Base-by-base conservation (phyloP, 1,140 invertebrate genomes). In the Anadara kagoshimensis region DNA sequence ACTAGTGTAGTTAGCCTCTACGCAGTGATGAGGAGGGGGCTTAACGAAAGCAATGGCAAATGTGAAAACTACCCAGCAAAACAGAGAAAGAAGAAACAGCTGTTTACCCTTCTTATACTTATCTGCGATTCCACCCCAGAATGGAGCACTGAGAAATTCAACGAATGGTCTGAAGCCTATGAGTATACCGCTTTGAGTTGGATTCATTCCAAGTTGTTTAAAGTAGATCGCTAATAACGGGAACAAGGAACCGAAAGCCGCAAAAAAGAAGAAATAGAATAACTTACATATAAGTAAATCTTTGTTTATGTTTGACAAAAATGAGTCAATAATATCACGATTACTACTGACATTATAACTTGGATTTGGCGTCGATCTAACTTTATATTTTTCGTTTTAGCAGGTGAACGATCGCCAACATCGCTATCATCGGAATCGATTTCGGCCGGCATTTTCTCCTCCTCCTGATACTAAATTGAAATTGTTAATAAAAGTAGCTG, bases 211-310 rank as follows among this genome's bases (percentile, higher is more conserved):
- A 93, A 99, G 94, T 90, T 98, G 97, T 80, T 94, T 99, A 91
- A 99, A 99, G 89, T 99, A 99, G 24, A 99, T 96, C 24, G 96
- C 98, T 94, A 99, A 96, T 36, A 99, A 90, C 0, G 98, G 98
- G 86, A 99, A 99, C 0, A 99, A 91, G 0, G 97, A 98, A 8
- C 98, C 98, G 83, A 99, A 99, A 0, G 98, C 98, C 2, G 98
- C 97, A 87, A 99, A 99, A 90, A 99, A 99, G 92, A 99, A 99
- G 89, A 99, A 99, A 88, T 99, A 99, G 89, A 99, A 99, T 16
- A 86, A 61, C 68, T 89, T 89, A 65, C 86, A 84, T 41, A 87
- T 82, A 5, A 89, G 76, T 18, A 89, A 68, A 61, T 88, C 86
- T 51, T 80, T 78, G 73, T 87, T 86, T 12, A 88, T 81, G 26